These are phyloP conservation scores for Stratiolaelaps scimitus DNA, from an alignment of 1,140 invertebrate species.

Conservation along the genomic window DNA sequence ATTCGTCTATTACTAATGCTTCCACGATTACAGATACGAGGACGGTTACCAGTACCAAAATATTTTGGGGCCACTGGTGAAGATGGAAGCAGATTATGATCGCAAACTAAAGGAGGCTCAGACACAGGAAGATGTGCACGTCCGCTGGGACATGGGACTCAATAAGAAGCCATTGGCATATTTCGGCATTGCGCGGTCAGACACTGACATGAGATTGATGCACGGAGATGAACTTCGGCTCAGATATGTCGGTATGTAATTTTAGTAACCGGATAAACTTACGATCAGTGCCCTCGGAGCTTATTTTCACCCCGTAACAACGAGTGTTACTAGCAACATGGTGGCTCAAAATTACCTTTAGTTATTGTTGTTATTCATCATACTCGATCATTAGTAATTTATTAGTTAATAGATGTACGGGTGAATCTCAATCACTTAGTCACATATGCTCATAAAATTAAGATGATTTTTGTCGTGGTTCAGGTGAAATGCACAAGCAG, in stretches of 20 bases:
- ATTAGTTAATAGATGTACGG: too few relatives aligned
- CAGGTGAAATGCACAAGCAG: conserved; percentile 67
- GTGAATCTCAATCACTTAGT: too few relatives aligned
- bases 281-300: too few relatives aligned
- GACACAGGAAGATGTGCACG: conserved; percentile 95
- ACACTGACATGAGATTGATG: conserved; percentile 85
- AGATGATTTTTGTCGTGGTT: neutral
- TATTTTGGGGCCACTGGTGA: conserved; percentile 92
- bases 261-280: neutral
- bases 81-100: conserved; percentile 96
- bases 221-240: conserved; percentile 93
- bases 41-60: conserved; percentile 99
- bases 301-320: too few relatives aligned
- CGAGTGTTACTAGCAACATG: too few relatives aligned
- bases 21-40: conserved; percentile 56
- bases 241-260: conserved; percentile 57
- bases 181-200: conserved; percentile 92
- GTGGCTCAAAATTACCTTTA: too few relatives aligned
- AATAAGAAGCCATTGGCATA: conserved; percentile 97
- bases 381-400: too few relatives aligned
- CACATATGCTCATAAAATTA: too few relatives aligned
- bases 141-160: conserved; percentile 93
- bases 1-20: neutral
- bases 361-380: too few relatives aligned
- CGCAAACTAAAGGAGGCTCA: conserved; percentile 95